Evolutionary conservation across 2,888 invertebrate genomes (phyloP), one percentile per base, ranked within the genome.

Genomic region (Melieria picta): DNA sequence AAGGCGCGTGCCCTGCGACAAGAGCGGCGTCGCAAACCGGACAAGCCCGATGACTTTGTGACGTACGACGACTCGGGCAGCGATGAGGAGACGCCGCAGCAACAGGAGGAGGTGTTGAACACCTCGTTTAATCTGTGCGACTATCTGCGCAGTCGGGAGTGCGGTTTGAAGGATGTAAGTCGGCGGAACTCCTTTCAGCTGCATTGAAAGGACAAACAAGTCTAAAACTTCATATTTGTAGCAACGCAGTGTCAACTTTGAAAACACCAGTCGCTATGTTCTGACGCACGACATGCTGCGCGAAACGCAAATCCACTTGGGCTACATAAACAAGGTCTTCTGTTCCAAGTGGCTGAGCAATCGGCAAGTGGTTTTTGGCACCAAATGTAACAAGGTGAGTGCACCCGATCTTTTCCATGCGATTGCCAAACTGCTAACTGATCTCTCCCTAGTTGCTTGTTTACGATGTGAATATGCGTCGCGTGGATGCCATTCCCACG

Each of bases 291-390:
- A 95, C 87, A 93, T 96, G 91, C 92, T 95, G 82, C 92, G 93
- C 79, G 96, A 96, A 87, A 93, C 93, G 42, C 91, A 94, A 9
- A 91, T 96, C 81, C 91, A 90, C 83, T 89, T 96, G 75, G 94
- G 93, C 78, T 94, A 93, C 86, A 93, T 95, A 90, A 96, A 96
- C 87, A 96, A 96, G 88, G 95, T 95, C 72, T 98, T 98, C 89
- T 96, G 97, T 85, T 96, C 97, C 0, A 94, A 97, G 85, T 98
- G 98, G 98, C 89, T 98, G 55, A 96, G 95, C 79, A 95, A 96
- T 87, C 90, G 96, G 80, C 97, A 97, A 89, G 94, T 98, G 71
- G 96, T 97, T 42, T 96, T 97, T 86, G 98, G 98, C 69, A 98
- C 98, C 65, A 98, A 98, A 87, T 98, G 98, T 88, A 98, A 98